A percentile compares a stretch with the other conserved stretches of the same genome.
phyloP scores from a whole-genome alignment of 2,888 invertebrate species.

The Chloroclystis v-ata region DNA sequence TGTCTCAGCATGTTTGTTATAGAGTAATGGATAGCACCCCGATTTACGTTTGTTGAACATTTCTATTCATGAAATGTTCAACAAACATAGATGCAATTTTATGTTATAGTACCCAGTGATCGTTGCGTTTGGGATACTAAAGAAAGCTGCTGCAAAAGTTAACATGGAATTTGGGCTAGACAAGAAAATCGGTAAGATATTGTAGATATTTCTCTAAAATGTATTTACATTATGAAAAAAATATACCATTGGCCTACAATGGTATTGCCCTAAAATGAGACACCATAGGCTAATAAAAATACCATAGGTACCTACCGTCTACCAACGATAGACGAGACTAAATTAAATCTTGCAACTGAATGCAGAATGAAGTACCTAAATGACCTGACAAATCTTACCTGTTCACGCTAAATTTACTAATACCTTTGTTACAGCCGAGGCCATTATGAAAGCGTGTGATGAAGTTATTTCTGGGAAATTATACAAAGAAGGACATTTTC shows the following conservation, averaged over 20 bases:
- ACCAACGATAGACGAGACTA: no score
- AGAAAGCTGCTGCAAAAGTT: slow-evolving; percentile 97
- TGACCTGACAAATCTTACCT: no score
- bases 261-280: not conserved
- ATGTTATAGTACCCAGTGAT: slow-evolving; percentile 88
- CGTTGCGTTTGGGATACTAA: slow-evolving; percentile 95
- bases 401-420: no score
- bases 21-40: no score
- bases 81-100: not conserved
- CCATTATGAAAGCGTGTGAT: slow-evolving; percentile 94
- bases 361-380: no score
- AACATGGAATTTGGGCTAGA: slow-evolving; percentile 96
- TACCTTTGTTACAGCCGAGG: slow-evolving; percentile 84
- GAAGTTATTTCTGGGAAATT: slow-evolving; percentile 96
- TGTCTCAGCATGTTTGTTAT: no score
- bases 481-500: slow-evolving; percentile 94
- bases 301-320: no score
- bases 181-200: slow-evolving; percentile 80
- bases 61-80: no score
- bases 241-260: not conserved
- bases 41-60: no score
- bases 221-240: not conserved
- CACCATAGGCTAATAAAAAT: no score
- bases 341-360: no score
- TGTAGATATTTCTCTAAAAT: not conserved